Percentiles rank a stretch among this genome's conserved stretches.
Evolutionary conservation across 2,888 invertebrate species (phyloP).

Genomic region (Mystacides longicornis): DNA sequence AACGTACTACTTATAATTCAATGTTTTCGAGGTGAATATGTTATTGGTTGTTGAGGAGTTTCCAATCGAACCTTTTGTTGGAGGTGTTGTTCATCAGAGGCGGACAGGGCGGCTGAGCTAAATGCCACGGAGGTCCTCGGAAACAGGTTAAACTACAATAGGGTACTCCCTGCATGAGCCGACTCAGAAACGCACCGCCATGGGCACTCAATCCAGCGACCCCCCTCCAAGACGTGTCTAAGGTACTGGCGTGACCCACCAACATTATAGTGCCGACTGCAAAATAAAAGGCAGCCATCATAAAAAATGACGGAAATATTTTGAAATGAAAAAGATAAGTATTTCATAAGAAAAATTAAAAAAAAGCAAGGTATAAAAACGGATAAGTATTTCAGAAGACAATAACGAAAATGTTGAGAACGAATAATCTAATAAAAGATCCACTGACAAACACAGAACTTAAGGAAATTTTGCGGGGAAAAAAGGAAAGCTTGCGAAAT

Average conservation of each 20-base stretch:
- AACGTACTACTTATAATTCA: too few relatives aligned
- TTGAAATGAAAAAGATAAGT: too few relatives aligned
- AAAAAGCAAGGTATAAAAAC: too few relatives aligned
- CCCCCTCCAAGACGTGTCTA: constrained; percentile 77
- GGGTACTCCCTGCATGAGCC: constrained; percentile 69
- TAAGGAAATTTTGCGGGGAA: too few relatives aligned
- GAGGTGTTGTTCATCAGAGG: constrained; percentile 82
- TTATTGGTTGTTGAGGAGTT: constrained; percentile 32
- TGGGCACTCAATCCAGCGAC: constrained; percentile 49
- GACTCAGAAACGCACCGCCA: constrained; percentile 15
- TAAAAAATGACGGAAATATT: too few relatives aligned
- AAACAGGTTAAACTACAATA: constrained; percentile 71
- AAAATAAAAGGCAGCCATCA: background rate
- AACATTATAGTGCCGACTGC: constrained; percentile 70
- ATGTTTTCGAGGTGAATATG: background rate
- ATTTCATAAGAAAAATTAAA: too few relatives aligned
- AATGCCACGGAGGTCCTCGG: constrained; percentile 58
- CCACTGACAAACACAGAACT: too few relatives aligned
- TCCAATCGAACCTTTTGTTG: constrained; percentile 81
- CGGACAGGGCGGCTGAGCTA: constrained; percentile 71
- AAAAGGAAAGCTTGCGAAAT: too few relatives aligned
- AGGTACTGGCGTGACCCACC: constrained; percentile 85
- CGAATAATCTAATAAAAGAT: too few relatives aligned
- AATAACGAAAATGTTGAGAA: too few relatives aligned
- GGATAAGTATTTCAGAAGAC: too few relatives aligned